Percentiles rank a stretch among this genome's conserved stretches.
Evolutionary conservation across 2,113 vertebrate species (phyloP).

Genomic region (Python bivittatus): DNA sequence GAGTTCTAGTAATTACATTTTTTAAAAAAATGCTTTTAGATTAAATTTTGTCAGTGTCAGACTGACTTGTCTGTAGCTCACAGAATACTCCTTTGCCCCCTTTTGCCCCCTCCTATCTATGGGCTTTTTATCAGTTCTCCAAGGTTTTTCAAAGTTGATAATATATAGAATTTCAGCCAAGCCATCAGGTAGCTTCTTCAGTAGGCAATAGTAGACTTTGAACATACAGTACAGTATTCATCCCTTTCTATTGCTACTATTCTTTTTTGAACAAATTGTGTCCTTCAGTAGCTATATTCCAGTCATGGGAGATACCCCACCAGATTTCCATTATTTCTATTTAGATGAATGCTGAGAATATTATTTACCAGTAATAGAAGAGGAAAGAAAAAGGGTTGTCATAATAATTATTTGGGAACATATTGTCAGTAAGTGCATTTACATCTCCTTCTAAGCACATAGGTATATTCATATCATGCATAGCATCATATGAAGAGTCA

Average conservation of each 20-base stretch:
- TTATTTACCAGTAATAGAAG: background rate
- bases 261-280: background rate
- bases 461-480: background rate
- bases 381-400: background rate
- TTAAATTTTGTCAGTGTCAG: background rate
- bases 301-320: background rate
- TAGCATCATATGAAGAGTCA: conserved; percentile 29
- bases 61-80: background rate
- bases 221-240: background rate
- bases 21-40: background rate
- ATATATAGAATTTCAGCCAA: background rate
- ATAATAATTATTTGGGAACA: conserved; percentile 2
- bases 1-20: background rate
- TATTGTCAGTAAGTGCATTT: background rate
- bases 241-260: background rate
- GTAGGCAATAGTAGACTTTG: background rate
- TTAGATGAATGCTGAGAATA: background rate
- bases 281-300: background rate
- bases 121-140: background rate
- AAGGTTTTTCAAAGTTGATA: background rate
- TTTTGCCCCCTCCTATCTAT: background rate
- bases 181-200: background rate
- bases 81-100: background rate
- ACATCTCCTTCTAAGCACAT: background rate
- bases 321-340: background rate